phyloP scores from a whole-genome alignment of 2,797 vertebrate genomes.

The Bufotes viridis region DNA sequence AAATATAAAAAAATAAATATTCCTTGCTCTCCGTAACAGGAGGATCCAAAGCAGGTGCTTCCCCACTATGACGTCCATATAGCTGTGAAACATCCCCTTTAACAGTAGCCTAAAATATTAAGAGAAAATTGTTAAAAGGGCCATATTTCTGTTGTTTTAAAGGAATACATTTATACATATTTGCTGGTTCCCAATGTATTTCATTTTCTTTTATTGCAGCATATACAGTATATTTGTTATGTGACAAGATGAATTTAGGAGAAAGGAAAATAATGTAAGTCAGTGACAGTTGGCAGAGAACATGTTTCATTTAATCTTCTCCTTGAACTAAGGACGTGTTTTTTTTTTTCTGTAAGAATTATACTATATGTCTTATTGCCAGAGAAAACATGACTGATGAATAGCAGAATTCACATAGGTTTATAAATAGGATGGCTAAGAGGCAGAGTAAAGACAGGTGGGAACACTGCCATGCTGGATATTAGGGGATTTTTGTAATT shows the following conservation, averaged over 20 bases:
- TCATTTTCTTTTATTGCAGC: no score
- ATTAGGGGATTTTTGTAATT: not conserved
- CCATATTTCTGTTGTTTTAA: not conserved
- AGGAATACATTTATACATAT: not conserved
- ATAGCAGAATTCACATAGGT: constrained; percentile 56
- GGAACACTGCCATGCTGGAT: constrained; percentile 35
- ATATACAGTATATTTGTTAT: not conserved
- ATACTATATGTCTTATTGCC: constrained; percentile 47
- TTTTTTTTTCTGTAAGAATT: constrained; percentile 17
- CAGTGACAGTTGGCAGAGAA: constrained; percentile 35
- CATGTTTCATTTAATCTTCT: constrained; percentile 35
- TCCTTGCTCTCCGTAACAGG: no score
- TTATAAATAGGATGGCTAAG: constrained; percentile 55
- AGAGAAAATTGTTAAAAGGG: not conserved
- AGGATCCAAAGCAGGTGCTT: no score
- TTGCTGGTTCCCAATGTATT: no score
- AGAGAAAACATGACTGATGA: constrained; percentile 57
- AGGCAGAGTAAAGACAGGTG: constrained; percentile 31
- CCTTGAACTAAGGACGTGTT: constrained; percentile 56
- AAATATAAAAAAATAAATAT: no score
- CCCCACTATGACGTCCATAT: no score
- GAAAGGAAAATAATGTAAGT: constrained; percentile 24
- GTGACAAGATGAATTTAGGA: constrained; percentile 8
- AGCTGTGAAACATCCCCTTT: not conserved
- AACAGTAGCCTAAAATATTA: not conserved